Percentiles rank a stretch among this genome's conserved stretches.
Conservation (phyloP, 2,888 invertebrate species). For the Lasiommata megera region DNA sequence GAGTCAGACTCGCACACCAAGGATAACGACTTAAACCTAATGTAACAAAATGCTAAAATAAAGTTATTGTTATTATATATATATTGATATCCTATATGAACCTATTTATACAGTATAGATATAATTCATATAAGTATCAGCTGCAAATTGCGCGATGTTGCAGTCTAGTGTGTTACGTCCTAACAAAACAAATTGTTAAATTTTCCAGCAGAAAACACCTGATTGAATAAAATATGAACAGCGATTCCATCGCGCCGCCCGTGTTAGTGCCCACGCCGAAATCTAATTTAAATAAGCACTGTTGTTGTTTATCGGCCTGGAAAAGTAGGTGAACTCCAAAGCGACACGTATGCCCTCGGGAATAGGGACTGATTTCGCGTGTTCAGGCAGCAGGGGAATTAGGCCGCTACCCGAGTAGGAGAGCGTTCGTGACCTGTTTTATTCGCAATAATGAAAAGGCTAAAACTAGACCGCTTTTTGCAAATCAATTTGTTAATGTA, state of each 20-base stretch:
- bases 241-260: slow-evolving; percentile 33
- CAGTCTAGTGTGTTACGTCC: neutral
- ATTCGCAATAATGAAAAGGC: slow-evolving; percentile 40
- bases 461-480: slow-evolving; percentile 35
- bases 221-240: slow-evolving; percentile 35
- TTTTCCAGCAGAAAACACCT: slow-evolving; percentile 22
- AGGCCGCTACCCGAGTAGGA: slow-evolving; percentile 31
- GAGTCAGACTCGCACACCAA: too few relatives aligned
- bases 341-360: slow-evolving; percentile 49
- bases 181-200: slow-evolving; percentile 9
- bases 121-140: neutral
- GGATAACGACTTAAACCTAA: too few relatives aligned
- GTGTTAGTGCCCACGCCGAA: slow-evolving; percentile 39
- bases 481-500: slow-evolving; percentile 32
- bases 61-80: too few relatives aligned
- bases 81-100: too few relatives aligned
- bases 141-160: neutral
- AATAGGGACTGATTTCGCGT: slow-evolving; percentile 36
- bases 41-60: too few relatives aligned
- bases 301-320: slow-evolving; percentile 56
- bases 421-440: slow-evolving; percentile 38
- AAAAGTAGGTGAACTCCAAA: slow-evolving; percentile 38
- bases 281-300: slow-evolving; percentile 61
- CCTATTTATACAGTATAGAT: too few relatives aligned
- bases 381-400: slow-evolving; percentile 25